Base-by-base conservation (phyloP, 2,797 vertebrate species). In the Gallinago nigripennis region DNA sequence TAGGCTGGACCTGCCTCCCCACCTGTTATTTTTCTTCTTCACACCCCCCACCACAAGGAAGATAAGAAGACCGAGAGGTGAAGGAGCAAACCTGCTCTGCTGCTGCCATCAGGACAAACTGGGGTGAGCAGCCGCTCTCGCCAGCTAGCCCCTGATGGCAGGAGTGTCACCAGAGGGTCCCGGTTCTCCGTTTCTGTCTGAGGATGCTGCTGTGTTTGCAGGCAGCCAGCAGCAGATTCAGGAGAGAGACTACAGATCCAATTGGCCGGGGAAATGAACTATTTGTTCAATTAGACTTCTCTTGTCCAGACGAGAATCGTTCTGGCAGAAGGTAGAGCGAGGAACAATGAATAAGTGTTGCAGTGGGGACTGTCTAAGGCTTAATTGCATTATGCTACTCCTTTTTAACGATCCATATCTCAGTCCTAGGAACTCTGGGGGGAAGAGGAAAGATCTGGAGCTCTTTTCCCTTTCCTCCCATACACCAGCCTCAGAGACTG, bases 311-410 rank as follows among this genome's bases (percentile, higher is more conserved):
- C 1, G 4, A 94, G 51, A 90, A 73, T 45, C 24, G 2, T 66
- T 88, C 73, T 90, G 70, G 82, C 80, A 86, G 90, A 85, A 94
- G 56, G 82, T 80, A 92, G 68, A 79, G 64, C 1, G 1, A 86
- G 64, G 84, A 92, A 93, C 94, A 94, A 92, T 68, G 17, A 88
- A 15, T 70, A 91, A 91, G 73, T 53, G 64, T 94, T 94, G 90
- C 91, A 86, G 73, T 14, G 24, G 41, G 81, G 66, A 83, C 89
- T 43, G 61, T 24, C 91, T 91, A 81, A 53, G 0, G 16, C 66
- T 86, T 92, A 84, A 94, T 82, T 82, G 57, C 88, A 57, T 92
- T 79, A 92, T 3, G 4, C 56, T 88, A 41, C 77, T 94, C 66
- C 64, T 80, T 82, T 93, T 64, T 50, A 89, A 72, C 28, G 75